Percentiles rank a stretch among this genome's conserved stretches.
These are phyloP conservation scores for Drosophila rufa DNA, from an alignment of 1,140 invertebrate genomes.

Conservation along the genomic window DNA sequence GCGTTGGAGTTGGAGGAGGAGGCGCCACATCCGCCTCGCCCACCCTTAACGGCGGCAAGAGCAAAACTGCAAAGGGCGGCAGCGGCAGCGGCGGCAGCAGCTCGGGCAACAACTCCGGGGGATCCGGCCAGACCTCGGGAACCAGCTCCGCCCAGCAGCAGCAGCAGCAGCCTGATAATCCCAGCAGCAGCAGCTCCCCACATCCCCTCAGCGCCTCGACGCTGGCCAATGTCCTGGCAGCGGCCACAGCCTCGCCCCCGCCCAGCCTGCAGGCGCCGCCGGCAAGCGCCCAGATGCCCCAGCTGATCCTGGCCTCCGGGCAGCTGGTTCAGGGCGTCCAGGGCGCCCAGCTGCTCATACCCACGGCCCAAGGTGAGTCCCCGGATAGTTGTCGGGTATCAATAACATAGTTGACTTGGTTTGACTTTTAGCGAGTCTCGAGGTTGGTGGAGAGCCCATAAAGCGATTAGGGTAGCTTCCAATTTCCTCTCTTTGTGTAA, in stretches of 20 bases:
- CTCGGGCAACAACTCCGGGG: slow-evolving; percentile 37
- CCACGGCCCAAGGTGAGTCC: slow-evolving; percentile 94
- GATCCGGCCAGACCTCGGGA: slow-evolving; percentile 25
- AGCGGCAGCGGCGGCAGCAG: slow-evolving; percentile 18
- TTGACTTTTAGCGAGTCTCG: slow-evolving; percentile 46
- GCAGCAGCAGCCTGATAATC: slow-evolving; percentile 73
- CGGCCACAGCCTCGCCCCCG: slow-evolving; percentile 85
- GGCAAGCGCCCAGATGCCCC: slow-evolving; percentile 85
- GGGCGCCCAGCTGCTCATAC: slow-evolving; percentile 96
- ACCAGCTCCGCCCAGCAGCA: slow-evolving; percentile 49
- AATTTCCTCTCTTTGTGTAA: slow-evolving; percentile 58
- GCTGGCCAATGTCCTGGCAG: slow-evolving; percentile 78
- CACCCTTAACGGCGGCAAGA: slow-evolving; percentile 55
- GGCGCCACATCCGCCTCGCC: slow-evolving; percentile 38
- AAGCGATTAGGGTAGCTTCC: slow-evolving; percentile 72
- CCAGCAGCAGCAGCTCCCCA: slow-evolving; percentile 68
- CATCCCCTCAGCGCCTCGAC: slow-evolving; percentile 68
- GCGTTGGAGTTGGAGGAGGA: neutral
- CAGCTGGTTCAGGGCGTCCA: slow-evolving; percentile 96
- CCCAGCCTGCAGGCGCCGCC: slow-evolving; percentile 84
- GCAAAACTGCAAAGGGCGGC: slow-evolving; percentile 63
- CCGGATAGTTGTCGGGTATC: slow-evolving; percentile 42
- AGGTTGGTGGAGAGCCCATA: slow-evolving; percentile 49
- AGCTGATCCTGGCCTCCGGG: slow-evolving; percentile 93
- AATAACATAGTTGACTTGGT: slow-evolving; percentile 78